A percentile compares a stretch with the other conserved stretches of the same genome.
Evolutionary conservation across 2,113 vertebrate species (phyloP).

Genomic region (Heterochromis multidens): DNA sequence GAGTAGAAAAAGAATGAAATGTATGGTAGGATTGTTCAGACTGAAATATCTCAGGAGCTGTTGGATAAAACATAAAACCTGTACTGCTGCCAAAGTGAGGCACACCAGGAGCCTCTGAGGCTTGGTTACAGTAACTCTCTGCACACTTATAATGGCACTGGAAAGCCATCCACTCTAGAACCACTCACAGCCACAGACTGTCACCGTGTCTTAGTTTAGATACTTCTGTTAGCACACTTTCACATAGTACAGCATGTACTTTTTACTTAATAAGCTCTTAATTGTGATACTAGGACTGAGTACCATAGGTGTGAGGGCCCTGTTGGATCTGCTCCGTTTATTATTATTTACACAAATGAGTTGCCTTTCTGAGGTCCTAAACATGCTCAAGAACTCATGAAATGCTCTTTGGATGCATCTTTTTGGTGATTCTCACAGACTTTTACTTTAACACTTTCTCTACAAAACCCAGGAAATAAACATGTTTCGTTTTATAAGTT

Average conservation of each 20-base stretch:
- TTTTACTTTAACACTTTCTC: too few species aligned
- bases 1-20: not conserved
- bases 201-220: not conserved
- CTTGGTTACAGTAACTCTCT: not conserved
- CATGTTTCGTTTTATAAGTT: not conserved
- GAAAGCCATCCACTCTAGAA: not conserved
- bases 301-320: too few species aligned
- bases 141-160: not conserved
- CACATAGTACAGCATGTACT: not conserved
- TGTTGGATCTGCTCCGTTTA: not conserved
- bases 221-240: not conserved
- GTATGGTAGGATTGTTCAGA: fast-evolving
- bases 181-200: not conserved
- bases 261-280: not conserved
- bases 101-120: not conserved
- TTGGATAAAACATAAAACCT: not conserved
- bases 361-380: not conserved
- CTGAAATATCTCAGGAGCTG: not conserved
- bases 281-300: fast-evolving
- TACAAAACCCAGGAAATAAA: too few species aligned
- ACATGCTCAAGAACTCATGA: not conserved
- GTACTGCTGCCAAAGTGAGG: not conserved
- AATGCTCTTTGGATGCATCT: not conserved
- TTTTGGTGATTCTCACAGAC: too few species aligned
- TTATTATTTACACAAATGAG: not conserved